Evolutionary conservation across 2,797 vertebrate species (phyloP).

Genomic region (Anguilla pacifica): DNA sequence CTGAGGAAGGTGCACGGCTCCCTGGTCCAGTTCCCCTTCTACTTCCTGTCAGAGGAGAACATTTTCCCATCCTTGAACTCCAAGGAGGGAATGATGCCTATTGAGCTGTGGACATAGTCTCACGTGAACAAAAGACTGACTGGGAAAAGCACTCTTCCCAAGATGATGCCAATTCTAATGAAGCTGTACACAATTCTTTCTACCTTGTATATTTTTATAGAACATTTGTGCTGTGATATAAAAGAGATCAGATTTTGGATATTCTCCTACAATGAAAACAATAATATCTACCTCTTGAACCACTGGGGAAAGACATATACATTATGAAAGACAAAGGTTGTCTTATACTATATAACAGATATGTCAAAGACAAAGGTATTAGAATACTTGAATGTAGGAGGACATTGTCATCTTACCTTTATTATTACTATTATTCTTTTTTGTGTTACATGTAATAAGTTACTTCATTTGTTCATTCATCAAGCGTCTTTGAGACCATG

Average conservation of each 20-base stretch:
- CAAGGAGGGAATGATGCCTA: constrained; percentile 45
- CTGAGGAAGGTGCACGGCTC: constrained; percentile 50
- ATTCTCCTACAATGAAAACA: not conserved
- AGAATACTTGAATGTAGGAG: not conserved
- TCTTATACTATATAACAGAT: not conserved
- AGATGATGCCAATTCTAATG: not conserved
- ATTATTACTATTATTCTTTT: no score
- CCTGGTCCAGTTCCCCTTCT: constrained; percentile 55
- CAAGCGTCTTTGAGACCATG: no score
- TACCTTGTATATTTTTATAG: not conserved
- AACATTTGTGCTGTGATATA: not conserved
- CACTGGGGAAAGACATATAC: not conserved
- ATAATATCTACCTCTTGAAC: not conserved
- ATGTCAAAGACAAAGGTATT: not conserved
- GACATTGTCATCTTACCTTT: not conserved
- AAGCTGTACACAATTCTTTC: not conserved
- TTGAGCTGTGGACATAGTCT: constrained; percentile 10
- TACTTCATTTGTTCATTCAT: not conserved
- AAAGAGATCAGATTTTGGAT: not conserved
- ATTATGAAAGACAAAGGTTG: not conserved
- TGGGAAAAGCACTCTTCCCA: not conserved
- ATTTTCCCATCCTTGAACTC: constrained; percentile 57
- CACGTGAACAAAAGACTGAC: constrained; percentile 17
- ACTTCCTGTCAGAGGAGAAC: constrained; percentile 55
- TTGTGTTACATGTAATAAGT: not conserved